Percentiles rank a stretch among this genome's conserved stretches.
phyloP scores from a whole-genome alignment of 2,888 invertebrate genomes.

The Lepidocyrtinus sp. region DNA sequence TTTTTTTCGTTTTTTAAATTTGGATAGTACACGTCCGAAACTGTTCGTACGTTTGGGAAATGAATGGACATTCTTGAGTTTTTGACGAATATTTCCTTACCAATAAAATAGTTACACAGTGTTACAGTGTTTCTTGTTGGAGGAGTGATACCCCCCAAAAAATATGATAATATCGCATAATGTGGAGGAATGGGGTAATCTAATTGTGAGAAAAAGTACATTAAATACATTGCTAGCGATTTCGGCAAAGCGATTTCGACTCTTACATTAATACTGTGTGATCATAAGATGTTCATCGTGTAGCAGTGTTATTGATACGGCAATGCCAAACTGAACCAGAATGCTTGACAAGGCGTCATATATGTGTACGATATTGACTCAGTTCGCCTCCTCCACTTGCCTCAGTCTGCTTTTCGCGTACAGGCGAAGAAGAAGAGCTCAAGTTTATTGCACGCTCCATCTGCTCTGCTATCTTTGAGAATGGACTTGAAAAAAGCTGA shows the following conservation, averaged over 20 bases:
- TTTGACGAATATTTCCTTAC: no score
- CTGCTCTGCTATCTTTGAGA: not conserved
- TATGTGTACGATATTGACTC: not conserved
- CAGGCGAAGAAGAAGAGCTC: not conserved
- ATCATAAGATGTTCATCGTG: not conserved
- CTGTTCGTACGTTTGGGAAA: no score
- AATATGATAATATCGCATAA: no score
- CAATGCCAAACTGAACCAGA: no score
- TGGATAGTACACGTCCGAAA: no score
- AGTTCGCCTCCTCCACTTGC: not conserved
- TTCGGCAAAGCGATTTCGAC: no score
- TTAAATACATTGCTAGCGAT: not conserved
- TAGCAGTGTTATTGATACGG: conserved; percentile 4
- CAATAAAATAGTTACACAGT: no score
- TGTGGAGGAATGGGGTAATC: no score
- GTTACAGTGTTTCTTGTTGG: no score
- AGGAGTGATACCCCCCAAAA: no score
- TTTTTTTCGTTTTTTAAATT: no score
- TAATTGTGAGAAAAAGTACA: not conserved
- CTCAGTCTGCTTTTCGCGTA: conserved; percentile 1
- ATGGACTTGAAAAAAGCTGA: not conserved
- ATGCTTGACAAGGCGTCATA: not conserved
- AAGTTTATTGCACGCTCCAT: not conserved
- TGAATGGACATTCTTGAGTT: no score
- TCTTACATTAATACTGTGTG: not conserved